Conservation (phyloP, 2,888 invertebrate species). For the Hyppa rectilinea region DNA sequence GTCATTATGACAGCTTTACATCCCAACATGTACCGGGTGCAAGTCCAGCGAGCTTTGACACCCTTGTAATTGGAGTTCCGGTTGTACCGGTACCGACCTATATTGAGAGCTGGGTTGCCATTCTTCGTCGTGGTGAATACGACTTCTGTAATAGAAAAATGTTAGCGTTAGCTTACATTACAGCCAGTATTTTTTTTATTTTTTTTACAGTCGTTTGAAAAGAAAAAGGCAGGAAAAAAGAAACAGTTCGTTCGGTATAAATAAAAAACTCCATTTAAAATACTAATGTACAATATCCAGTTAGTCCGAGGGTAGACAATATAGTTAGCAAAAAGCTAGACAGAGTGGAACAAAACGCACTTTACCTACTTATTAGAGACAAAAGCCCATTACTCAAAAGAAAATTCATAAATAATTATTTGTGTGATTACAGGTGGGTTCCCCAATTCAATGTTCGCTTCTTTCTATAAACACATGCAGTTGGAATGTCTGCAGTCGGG, state of each 20-base stretch:
- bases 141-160: constrained; percentile 5
- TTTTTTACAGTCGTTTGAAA: not conserved
- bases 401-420: not conserved
- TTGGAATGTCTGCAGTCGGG: not conserved
- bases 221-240: not conserved
- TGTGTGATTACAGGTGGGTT: too few species aligned
- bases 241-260: not conserved
- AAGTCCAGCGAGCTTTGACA: constrained; percentile 32
- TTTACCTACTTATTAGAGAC: not conserved
- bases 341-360: too few species aligned
- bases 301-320: too few species aligned
- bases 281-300: too few species aligned
- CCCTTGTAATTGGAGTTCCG: constrained; percentile 20
- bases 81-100: constrained; percentile 36
- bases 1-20: constrained; percentile 23
- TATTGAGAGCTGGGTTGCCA: constrained; percentile 38
- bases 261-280: not conserved
- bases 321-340: too few species aligned
- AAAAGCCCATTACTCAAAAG: not conserved
- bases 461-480: not conserved
- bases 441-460: too few species aligned
- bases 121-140: constrained; percentile 34
- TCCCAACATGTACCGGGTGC: constrained; percentile 23
- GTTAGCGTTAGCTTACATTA: not conserved
- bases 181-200: not conserved